A percentile compares a stretch with the other conserved stretches of the same genome.
Evolutionary conservation across 2,888 invertebrate genomes (phyloP).

Genomic region (Tenthredo livida): DNA sequence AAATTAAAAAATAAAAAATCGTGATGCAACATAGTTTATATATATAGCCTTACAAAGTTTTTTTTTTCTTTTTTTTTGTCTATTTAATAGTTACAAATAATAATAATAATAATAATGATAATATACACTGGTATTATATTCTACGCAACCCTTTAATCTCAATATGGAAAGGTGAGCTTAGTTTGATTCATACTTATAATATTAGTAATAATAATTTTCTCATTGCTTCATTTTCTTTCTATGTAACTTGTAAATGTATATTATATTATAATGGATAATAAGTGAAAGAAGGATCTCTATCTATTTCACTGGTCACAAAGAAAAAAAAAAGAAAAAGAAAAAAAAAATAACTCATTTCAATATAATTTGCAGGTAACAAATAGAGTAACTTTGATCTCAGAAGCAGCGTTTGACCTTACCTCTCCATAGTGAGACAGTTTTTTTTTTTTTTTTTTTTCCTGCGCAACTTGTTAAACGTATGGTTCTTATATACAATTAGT

Average conservation of each 20-base stretch:
- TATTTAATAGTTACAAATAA: conserved; percentile 48
- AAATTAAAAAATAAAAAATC: conserved; percentile 1
- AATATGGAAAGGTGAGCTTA: conserved; percentile 55
- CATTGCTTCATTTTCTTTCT: conserved; percentile 21
- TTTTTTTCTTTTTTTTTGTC: conserved; percentile 46
- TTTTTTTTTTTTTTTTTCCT: not conserved
- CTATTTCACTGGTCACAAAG: conserved; percentile 17
- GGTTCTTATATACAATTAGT: conserved; percentile 63
- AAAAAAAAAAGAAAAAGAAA: too few relatives aligned
- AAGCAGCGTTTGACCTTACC: conserved; percentile 52
- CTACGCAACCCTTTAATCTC: conserved; percentile 52
- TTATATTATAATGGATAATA: conserved; percentile 12
- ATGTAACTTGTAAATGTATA: not conserved
- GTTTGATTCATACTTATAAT: conserved; percentile 30
- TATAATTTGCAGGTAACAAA: conserved; percentile 47
- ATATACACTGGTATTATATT: conserved; percentile 54
- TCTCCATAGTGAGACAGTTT: conserved; percentile 52
- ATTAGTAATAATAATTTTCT: conserved; percentile 32
- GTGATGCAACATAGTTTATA: conserved; percentile 48
- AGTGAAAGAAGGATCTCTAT: conserved; percentile 10
- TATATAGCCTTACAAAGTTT: conserved; percentile 45
- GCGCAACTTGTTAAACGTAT: conserved; percentile 52
- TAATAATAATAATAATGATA: conserved; percentile 48
- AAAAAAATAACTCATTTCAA: conserved; percentile 6
- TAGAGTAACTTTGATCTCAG: conserved; percentile 47